Percentiles rank a stretch among this genome's conserved stretches.
Evolutionary conservation across 2,888 invertebrate genomes (phyloP).

Genomic region (Epsilonema sp.): DNA sequence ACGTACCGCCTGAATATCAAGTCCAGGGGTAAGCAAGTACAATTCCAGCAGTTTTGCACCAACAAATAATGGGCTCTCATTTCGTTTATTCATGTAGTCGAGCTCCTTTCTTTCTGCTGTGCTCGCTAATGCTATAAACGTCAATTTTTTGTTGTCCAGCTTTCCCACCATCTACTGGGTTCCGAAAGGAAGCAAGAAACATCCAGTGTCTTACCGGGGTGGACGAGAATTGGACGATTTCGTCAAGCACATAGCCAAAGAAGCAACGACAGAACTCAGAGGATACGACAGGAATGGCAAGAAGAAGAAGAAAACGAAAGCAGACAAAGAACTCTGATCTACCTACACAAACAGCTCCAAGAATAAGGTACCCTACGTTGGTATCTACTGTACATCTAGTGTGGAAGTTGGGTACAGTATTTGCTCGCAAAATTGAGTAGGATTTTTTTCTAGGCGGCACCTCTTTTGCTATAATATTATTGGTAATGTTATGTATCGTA

Average conservation of each 20-base stretch:
- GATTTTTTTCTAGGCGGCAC: too few species aligned
- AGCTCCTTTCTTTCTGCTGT: too few species aligned
- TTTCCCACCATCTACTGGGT: slow-evolving; percentile 96
- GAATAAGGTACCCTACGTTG: neutral
- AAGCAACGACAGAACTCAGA: slow-evolving; percentile 65
- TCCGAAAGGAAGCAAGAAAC: slow-evolving; percentile 50
- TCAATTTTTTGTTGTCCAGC: slow-evolving; percentile 26
- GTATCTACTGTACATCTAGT: neutral
- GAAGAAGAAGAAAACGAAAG: slow-evolving; percentile 34
- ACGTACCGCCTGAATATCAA: slow-evolving; percentile 71
- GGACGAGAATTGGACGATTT: slow-evolving; percentile 84
- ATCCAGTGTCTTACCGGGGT: slow-evolving; percentile 43
- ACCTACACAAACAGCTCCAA: too few species aligned
- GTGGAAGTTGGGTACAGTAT: neutral
- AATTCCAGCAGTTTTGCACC: neutral
- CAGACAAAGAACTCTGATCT: slow-evolving; percentile 19
- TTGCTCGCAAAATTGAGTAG: too few species aligned
- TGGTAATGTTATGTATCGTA: too few species aligned
- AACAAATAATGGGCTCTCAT: neutral
- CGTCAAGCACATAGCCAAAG: slow-evolving; percentile 74
- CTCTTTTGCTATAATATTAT: too few species aligned
- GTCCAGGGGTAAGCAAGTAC: slow-evolving; percentile 53
- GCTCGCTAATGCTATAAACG: too few species aligned
- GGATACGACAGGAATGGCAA: slow-evolving; percentile 66
- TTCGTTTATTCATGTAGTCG: too few species aligned